Percentiles rank a stretch among this genome's conserved stretches.
Evolutionary conservation across 1,140 invertebrate species (phyloP).

Genomic region (Nymphalis io): DNA sequence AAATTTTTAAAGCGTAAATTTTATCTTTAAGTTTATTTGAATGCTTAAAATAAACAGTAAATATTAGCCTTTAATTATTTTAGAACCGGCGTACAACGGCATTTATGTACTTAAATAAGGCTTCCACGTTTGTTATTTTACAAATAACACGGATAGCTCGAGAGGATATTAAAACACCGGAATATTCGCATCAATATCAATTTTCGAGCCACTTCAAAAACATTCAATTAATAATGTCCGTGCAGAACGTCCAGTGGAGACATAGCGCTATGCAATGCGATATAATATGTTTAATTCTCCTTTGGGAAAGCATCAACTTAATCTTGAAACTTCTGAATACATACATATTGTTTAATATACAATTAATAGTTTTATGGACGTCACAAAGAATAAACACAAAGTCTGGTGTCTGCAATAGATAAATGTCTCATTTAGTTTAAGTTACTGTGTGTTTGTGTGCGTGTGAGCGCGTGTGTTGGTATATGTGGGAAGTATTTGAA

Average conservation of each 20-base stretch:
- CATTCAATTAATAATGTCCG: conserved; percentile 55
- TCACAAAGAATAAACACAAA: too few relatives aligned
- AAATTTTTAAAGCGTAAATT: background rate
- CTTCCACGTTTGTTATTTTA: conserved; percentile 9
- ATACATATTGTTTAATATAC: too few relatives aligned
- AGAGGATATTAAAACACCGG: conserved; percentile 50
- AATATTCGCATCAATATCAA: conserved; percentile 66
- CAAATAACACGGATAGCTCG: conserved; percentile 27
- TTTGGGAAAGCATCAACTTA: background rate
- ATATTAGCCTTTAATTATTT: conserved; percentile 11
- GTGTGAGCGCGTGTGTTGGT: too few relatives aligned
- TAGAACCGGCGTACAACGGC: background rate
- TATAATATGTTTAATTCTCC: background rate
- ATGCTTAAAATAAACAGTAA: background rate
- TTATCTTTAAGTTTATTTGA: background rate
- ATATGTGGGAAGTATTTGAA: too few relatives aligned
- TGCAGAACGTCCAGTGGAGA: conserved; percentile 4
- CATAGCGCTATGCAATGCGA: background rate
- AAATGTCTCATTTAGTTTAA: too few relatives aligned
- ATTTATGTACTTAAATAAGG: conserved; percentile 11
- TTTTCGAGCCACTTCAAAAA: conserved; percentile 53
- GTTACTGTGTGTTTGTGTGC: too few relatives aligned
- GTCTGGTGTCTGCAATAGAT: too few relatives aligned
- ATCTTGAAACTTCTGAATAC: too few relatives aligned
- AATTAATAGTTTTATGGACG: too few relatives aligned